A percentile compares a stretch with the other conserved stretches of the same genome.
Conservation (phyloP, 2,888 invertebrate species). For the Eubasilissa splendida region DNA sequence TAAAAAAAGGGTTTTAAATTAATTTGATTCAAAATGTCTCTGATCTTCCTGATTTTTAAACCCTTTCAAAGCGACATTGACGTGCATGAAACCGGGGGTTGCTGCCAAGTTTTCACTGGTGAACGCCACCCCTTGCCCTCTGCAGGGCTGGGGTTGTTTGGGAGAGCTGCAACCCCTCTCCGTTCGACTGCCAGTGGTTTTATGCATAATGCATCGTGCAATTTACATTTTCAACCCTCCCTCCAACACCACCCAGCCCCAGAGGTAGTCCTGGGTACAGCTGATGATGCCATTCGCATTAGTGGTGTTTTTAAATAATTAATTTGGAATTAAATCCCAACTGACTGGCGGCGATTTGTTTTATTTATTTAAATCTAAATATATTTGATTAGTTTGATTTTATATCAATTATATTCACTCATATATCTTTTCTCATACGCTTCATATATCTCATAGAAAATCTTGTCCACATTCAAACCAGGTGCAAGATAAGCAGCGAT, state of each 20-base stretch:
- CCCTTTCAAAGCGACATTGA: slow-evolving; percentile 14
- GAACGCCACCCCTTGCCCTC: slow-evolving; percentile 18
- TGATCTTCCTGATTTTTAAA: not conserved
- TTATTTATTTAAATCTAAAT: not conserved
- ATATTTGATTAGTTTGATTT: too few relatives aligned
- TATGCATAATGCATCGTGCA: slow-evolving; percentile 58
- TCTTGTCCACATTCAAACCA: too few relatives aligned
- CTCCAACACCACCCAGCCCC: slow-evolving; percentile 35
- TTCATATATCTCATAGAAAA: too few relatives aligned
- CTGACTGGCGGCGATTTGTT: not conserved
- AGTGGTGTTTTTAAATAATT: slow-evolving; percentile 52
- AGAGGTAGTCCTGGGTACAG: slow-evolving; percentile 31
- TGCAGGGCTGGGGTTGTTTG: slow-evolving; percentile 24
- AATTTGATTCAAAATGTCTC: too few relatives aligned
- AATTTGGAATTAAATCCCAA: slow-evolving; percentile 33
- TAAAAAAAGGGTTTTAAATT: too few relatives aligned
- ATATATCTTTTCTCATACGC: too few relatives aligned
- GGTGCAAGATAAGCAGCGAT: too few relatives aligned
- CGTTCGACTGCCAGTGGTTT: slow-evolving; percentile 50
- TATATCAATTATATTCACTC: too few relatives aligned
- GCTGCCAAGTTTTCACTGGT: slow-evolving; percentile 30
- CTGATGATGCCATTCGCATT: slow-evolving; percentile 54
- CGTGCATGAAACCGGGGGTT: slow-evolving; percentile 17
- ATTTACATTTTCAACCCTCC: slow-evolving; percentile 57
- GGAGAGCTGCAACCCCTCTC: slow-evolving; percentile 25